Base-by-base conservation (phyloP, 2,797 vertebrate species). In the Loris lydekkerianus region DNA sequence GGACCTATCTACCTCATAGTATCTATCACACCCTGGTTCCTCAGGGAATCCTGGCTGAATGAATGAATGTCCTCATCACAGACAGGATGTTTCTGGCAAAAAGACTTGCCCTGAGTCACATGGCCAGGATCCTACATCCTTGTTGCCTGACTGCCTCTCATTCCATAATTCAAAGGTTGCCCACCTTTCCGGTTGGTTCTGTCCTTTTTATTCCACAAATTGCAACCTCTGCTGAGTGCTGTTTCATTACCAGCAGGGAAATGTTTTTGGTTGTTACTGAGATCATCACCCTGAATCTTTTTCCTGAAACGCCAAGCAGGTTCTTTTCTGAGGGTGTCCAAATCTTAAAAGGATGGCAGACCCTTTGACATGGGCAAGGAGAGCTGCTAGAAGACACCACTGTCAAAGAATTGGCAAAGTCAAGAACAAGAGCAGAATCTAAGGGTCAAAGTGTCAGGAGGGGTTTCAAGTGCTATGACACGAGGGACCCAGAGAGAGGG, bases 321-420 rank as follows among this genome's bases (percentile, higher is more conserved):
- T 72, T 93, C 75, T 96, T 89, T 92, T 95, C 92, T 76, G 67
- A 89, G 58, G 6, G 37, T 86, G 6, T 67, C 3, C 31, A 88
- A 91, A 53, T 94, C 65, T 82, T 43, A 7, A 93, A 89, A 93
- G 69, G 58, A 20, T 25, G 80, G 23, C 20, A 14, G 61, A 29
- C 81, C 37, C 43, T 86, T 69, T 87, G 72, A 31, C 72, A 61
- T 84, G 46, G 60, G 21, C 43, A 67, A 10, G 60, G 34, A 80
- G 40, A 89, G 87, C 18, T 86, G 23, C 23, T 70, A 75, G 56
- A 90, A 96, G 58, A 72, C n/a, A 76, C 31, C 8, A 3, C 37
- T 61, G 37, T 46, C 29, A 40, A 34, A 56, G 60, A 91, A 86
- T 7, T 91, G 76, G 70, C n/a, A 37, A 95, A 81, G 40, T 29